A percentile compares a stretch with the other conserved stretches of the same genome.
These are phyloP conservation scores for Lates calcarifer DNA, from an alignment of 2,113 vertebrate species.

Conservation along the genomic window DNA sequence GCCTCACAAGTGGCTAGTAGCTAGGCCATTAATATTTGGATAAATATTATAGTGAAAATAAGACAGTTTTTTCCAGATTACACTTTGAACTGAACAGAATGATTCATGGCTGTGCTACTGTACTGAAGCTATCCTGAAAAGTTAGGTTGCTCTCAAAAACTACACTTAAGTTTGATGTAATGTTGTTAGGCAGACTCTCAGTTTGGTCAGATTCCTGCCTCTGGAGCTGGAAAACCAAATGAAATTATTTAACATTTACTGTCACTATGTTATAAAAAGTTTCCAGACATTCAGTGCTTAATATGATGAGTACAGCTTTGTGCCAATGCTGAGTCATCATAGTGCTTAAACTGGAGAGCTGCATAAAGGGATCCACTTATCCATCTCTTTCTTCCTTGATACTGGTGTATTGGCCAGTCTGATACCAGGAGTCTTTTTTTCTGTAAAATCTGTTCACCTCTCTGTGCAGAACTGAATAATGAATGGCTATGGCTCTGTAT, in stretches of 20 bases:
- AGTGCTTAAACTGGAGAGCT: background rate
- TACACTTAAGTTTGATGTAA: background rate
- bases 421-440: no score
- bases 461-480: background rate
- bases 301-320: background rate
- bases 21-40: background rate
- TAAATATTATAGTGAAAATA: background rate
- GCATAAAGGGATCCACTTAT: no score
- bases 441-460: no score
- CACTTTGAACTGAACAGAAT: background rate
- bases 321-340: background rate
- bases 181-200: background rate
- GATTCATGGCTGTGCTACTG: background rate
- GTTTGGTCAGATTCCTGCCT: slow-evolving; percentile 4
- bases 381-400: no score
- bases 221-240: slow-evolving; percentile 13
- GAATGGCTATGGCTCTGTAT: no score
- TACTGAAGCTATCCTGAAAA: background rate
- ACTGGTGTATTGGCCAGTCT: no score
- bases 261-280: slow-evolving; percentile 19
- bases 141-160: slow-evolving; percentile 7
- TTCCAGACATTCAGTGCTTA: background rate
- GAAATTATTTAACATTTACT: slow-evolving; percentile 16
- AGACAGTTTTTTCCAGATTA: background rate
- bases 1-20: no score